Evolutionary conservation across 2,797 vertebrate genomes (phyloP), one percentile per base, ranked within the genome.

Genomic region (Ctenosaura bakeri): DNA sequence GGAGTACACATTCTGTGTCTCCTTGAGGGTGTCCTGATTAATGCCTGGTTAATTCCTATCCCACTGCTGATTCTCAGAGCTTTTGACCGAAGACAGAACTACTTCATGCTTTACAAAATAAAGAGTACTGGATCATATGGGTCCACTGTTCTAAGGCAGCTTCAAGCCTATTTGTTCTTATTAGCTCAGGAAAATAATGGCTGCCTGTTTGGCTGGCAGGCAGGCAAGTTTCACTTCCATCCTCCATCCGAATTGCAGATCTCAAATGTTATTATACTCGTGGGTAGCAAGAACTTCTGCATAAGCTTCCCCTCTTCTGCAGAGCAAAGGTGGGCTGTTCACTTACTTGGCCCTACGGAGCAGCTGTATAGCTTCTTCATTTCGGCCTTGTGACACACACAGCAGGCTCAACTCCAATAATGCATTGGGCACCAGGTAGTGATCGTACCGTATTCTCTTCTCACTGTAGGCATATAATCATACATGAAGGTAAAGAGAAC

Each of bases 271-370:
- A 50, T 79, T 46, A 69, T 8, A 29, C 12, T 59, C 24, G 0
- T 22, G 38, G 12, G 35, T 56, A 56, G 46, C 24, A 46, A 29
- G 62, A n/a, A 4, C 26, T 73, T 86, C 54, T 14, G 6, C 10
- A 4, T 6, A 29, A 69, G 9, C 1, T 35, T 12, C 35, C 2
- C 50, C 24, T 59, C 9, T 74, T 62, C 54, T 38, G 24, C 12
- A 42, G 38, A 73, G 52, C 5, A n/a, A 80, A 80, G 56, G 6
- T 29, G 4, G 9, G 32, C 38, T 32, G 74, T 74, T 1, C 1
- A 97, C 98, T 95, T 95, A 98, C 98, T 98, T 98, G 90, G 98
- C 98, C 90, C 97, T 98, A 76, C 97, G 97, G 77, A 98, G 96
- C 0, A 97, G 81, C 88, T 97, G 98, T 52, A 98, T 95, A 0